phyloP scores from a whole-genome alignment of 1,140 invertebrate species.

The Armadillidium nasatum region DNA sequence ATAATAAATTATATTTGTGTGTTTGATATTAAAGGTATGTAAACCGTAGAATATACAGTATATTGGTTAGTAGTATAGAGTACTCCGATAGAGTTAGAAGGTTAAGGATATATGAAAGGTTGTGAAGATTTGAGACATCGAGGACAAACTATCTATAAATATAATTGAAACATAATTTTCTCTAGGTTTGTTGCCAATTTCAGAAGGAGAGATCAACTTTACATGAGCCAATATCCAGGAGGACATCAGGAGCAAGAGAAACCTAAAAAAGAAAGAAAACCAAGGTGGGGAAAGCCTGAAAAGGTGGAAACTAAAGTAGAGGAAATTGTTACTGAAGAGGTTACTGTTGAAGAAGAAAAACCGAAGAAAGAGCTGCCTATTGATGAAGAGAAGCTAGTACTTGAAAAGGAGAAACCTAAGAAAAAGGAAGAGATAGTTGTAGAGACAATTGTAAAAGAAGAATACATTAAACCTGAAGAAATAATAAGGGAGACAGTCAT shows the following conservation, averaged over 20 bases:
- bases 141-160: no score
- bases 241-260: not conserved
- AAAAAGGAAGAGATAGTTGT: not conserved
- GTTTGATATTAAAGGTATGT: no score
- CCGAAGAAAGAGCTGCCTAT: not conserved
- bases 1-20: no score
- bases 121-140: no score
- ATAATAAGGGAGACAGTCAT: not conserved
- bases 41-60: no score
- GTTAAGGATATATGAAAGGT: no score
- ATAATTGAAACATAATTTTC: no score
- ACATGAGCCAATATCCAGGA: no score
- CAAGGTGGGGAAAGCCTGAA: not conserved
- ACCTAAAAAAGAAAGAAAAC: not conserved
- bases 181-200: no score
- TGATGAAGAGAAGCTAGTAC: not conserved
- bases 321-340: not conserved
- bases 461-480: not conserved
- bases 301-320: slow-evolving; percentile 10
- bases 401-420: not conserved
- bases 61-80: no score
- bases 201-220: no score
- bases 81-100: no score
- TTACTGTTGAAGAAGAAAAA: not conserved
- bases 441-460: slow-evolving; percentile 14